Conservation (phyloP, 1,140 invertebrate species). For the Drosophila athabasca region DNA sequence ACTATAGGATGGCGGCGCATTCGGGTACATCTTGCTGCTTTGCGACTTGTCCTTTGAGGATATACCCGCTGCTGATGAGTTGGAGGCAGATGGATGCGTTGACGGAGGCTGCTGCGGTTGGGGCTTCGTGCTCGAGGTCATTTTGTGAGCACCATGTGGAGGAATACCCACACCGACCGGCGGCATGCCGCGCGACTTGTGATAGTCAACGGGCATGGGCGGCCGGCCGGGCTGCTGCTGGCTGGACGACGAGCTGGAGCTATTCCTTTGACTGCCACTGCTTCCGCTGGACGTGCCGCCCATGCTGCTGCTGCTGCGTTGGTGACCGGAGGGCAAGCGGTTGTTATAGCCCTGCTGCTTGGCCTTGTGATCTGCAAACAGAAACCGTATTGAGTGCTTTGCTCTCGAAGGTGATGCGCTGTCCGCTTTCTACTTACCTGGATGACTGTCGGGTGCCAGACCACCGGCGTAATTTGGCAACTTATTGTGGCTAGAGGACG, state of each 20-base stretch:
- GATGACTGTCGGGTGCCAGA: slow-evolving; percentile 62
- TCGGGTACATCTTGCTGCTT: slow-evolving; percentile 70
- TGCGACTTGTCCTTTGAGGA: slow-evolving; percentile 65
- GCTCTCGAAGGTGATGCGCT: too few species aligned
- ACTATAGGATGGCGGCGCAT: slow-evolving; percentile 61
- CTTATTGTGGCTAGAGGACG: slow-evolving; percentile 76
- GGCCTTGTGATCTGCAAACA: slow-evolving; percentile 72
- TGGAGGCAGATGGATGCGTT: slow-evolving; percentile 45
- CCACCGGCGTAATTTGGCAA: slow-evolving; percentile 68
- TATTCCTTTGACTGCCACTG: slow-evolving; percentile 29
- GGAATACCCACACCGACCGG: slow-evolving; percentile 54
- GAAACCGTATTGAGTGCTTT: background rate
- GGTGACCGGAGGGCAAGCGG: slow-evolving; percentile 65
- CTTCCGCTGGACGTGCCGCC: slow-evolving; percentile 37
- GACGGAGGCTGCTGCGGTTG: slow-evolving; percentile 36
- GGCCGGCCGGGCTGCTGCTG: slow-evolving; percentile 48
- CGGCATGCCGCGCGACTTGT: slow-evolving; percentile 67
- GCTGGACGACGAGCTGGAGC: slow-evolving; percentile 39
- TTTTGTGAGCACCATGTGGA: slow-evolving; percentile 62
- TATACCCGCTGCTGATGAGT: slow-evolving; percentile 38
- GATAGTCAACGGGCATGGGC: slow-evolving; percentile 66
- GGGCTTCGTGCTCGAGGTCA: slow-evolving; percentile 58
- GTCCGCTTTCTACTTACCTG: slow-evolving; percentile 52
- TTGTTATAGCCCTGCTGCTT: slow-evolving; percentile 68
- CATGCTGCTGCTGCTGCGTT: slow-evolving; percentile 44